These are phyloP conservation scores for Eremophila alpestris DNA, from an alignment of 2,797 vertebrate species.

Conservation along the genomic window DNA sequence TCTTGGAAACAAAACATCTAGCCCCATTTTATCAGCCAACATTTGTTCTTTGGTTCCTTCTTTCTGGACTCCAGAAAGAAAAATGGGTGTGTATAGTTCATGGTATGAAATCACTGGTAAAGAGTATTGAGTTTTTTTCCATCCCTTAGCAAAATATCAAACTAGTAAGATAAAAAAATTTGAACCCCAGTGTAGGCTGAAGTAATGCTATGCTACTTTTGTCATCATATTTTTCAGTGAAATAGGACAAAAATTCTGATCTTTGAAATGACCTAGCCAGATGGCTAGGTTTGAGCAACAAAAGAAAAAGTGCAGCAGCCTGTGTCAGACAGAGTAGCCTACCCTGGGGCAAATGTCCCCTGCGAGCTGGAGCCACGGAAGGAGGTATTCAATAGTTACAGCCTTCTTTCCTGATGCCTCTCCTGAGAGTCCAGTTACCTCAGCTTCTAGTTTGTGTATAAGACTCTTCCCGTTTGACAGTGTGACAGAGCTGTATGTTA, in stretches of 20 bases:
- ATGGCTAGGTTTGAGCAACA: neutral
- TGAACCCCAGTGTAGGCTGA: neutral
- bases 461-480: neutral
- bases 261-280: neutral
- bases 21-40: neutral
- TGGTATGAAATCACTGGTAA: neutral
- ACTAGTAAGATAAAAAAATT: neutral
- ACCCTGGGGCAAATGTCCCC: neutral
- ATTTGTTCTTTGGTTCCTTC: constrained; percentile 7
- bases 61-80: constrained; percentile 33
- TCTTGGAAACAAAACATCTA: neutral
- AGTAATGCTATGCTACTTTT: neutral
- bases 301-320: neutral
- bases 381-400: neutral
- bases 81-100: neutral
- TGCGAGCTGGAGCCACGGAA: neutral
- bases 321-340: neutral
- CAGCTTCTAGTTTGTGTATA: fast-evolving
- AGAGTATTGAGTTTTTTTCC: neutral
- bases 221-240: neutral
- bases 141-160: neutral
- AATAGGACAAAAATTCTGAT: neutral
- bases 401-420: neutral
- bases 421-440: neutral
- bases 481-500: neutral